Conservation (phyloP, 2,888 invertebrate species). For the Meta bourneti region DNA sequence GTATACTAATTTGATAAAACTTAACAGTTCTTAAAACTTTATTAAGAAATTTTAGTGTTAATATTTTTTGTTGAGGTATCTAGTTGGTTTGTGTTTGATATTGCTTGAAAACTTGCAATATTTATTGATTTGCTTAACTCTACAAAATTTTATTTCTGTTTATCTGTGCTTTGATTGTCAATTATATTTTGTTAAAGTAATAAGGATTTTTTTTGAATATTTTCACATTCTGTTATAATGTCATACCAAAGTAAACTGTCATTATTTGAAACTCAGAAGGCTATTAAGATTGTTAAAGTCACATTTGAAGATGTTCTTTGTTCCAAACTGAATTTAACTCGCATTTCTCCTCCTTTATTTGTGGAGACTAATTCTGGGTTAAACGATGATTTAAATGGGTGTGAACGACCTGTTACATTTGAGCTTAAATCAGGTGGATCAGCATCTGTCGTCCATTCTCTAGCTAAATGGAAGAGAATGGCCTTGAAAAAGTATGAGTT, state of each 20-base stretch:
- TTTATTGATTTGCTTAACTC: too few species aligned
- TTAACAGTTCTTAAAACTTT: too few species aligned
- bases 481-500: conserved; percentile 37
- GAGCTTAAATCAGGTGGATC: conserved; percentile 10
- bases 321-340: conserved; percentile 39
- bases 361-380: conserved; percentile 44
- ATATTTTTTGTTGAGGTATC: too few species aligned
- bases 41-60: too few species aligned
- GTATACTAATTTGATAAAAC: too few species aligned
- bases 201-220: neutral
- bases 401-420: conserved; percentile 45
- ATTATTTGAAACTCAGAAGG: conserved; percentile 40
- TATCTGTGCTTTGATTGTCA: neutral
- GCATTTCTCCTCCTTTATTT: conserved; percentile 44
- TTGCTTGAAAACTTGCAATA: too few species aligned
- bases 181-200: neutral
- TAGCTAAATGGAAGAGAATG: conserved; percentile 62
- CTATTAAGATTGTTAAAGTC: conserved; percentile 43
- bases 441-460: conserved; percentile 39
- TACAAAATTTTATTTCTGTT: too few species aligned
- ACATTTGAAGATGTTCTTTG: conserved; percentile 40
- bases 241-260: conserved; percentile 36
- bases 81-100: too few species aligned
- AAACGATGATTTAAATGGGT: conserved; percentile 53
- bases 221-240: neutral